Evolutionary conservation across 2,113 vertebrate genomes (phyloP), one percentile per base, ranked within the genome.

Genomic region (Barbus barbus): DNA sequence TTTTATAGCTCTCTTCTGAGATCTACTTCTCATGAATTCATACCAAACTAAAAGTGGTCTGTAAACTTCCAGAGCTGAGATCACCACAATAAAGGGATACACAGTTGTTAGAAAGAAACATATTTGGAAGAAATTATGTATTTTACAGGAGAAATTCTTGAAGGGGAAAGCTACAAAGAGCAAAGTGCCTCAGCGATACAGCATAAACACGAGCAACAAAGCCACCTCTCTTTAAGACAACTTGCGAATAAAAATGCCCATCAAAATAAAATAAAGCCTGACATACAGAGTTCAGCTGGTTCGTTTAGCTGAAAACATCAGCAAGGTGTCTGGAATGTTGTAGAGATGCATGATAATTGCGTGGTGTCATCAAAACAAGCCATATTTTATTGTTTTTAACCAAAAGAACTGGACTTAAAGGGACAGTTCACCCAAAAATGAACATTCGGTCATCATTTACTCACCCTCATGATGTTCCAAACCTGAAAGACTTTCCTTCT

Each of bases 311-410:
- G 44, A 36, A 77, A 20, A 76, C n/a, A 46, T 73, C 73, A 61
- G 22, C 20, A 61, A 48, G 61, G 63, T 69, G 33, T 24, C 56
- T 85, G 92, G 90, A 92, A 93, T 91, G 90, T 91, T 83, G 16
- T 22, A 86, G 56, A 82, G 31, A 78, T 78, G 76, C 11, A 11
- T 24, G n/a, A 38, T 58, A 16, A 81, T 22, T 58, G 26, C 1
- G 20, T 41, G 63, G 38, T 41, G 77, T 83, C 11, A 60, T 53
- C 46, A 26, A 69, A 33, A 58, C 31, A 36, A 33, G 31, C 51
- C 4, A 33, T 36, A 38, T 58, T 56, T n/a, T 4, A 38, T 12
- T 16, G 31, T 58, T 38, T 36, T 77, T 12, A 77, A 36, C 28
- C 18, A 58, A n/a, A 36, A 77, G 9, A 36, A 69, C 1, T 65